Evolutionary conservation across 2,113 vertebrate genomes (phyloP).

Genomic region (Embiotoca jacksoni): DNA sequence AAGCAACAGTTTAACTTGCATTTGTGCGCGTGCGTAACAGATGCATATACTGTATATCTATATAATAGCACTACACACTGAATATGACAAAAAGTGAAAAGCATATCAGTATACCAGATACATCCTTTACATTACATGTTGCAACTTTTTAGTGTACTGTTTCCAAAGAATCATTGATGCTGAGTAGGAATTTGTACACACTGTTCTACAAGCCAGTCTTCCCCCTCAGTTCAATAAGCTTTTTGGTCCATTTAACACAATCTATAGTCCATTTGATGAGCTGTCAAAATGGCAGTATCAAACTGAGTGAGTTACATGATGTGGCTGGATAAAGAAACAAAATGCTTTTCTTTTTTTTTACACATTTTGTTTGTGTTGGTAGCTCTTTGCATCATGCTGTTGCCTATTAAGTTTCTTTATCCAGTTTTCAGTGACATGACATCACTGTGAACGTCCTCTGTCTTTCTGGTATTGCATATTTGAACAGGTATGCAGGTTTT

Average conservation of each 20-base stretch:
- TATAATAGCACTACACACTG: too few species aligned
- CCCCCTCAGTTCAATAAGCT: conserved; percentile 5
- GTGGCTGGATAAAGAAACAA: conserved; percentile 11
- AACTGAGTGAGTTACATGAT: background rate
- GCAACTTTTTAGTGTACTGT: background rate
- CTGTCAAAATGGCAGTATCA: background rate
- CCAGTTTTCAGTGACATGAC: conserved; percentile 18
- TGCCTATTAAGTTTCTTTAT: conserved; percentile 15
- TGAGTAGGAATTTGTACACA: background rate
- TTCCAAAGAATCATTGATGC: background rate
- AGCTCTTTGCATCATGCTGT: conserved; percentile 11
- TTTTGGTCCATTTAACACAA: conserved; percentile 44
- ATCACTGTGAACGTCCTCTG: background rate
- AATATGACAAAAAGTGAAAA: background rate
- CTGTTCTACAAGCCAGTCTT: conserved; percentile 6
- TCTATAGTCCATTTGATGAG: background rate
- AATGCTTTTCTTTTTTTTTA: background rate
- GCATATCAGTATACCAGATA: too few species aligned
- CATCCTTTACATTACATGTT: too few species aligned
- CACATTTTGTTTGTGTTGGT: conserved; percentile 3
- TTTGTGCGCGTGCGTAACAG: too few species aligned
- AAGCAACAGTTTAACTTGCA: too few species aligned
- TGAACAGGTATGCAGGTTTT: conserved; percentile 43
- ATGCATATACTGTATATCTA: too few species aligned
- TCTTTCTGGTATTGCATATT: conserved; percentile 27